phyloP scores from a whole-genome alignment of 64 coral and sea anemone genomes.

The Montipora efflorescens region DNA sequence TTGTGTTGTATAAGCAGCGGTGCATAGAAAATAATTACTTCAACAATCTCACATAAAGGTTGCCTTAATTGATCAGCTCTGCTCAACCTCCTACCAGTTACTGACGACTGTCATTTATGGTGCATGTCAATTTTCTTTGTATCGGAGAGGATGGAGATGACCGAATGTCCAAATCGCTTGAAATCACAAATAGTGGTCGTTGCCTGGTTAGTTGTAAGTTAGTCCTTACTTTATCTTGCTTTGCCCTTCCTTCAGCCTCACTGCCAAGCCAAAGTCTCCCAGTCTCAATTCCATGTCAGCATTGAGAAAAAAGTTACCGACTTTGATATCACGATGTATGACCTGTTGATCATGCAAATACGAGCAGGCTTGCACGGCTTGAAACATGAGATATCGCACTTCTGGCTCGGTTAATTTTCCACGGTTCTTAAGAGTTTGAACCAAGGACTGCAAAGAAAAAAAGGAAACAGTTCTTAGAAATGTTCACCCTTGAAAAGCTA shows the following conservation, averaged over 20 bases:
- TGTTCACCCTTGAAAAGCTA: background rate
- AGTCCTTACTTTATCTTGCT: slow-evolving; percentile 83
- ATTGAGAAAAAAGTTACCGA: slow-evolving; percentile 99
- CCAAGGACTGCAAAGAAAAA: slow-evolving; percentile 73
- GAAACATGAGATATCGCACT: slow-evolving; percentile 96
- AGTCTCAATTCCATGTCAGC: slow-evolving; percentile 95
- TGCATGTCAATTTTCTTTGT: too few species aligned
- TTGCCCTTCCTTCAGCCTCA: slow-evolving; percentile 73
- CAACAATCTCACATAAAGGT: background rate
- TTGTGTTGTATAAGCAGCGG: too few species aligned
- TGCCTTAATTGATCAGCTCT: background rate
- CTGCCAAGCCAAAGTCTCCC: slow-evolving; percentile 94
- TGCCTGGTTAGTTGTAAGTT: background rate
- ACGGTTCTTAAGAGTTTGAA: slow-evolving; percentile 91
- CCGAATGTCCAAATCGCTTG: too few species aligned
- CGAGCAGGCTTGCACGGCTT: slow-evolving; percentile 91
- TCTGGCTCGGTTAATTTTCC: slow-evolving; percentile 93
- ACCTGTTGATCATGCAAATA: slow-evolving; percentile 93
- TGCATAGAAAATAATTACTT: background rate
- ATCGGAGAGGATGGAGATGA: too few species aligned
- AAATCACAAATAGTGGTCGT: background rate
- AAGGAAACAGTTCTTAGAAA: background rate
- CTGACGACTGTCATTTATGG: too few species aligned
- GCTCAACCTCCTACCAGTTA: too few species aligned
- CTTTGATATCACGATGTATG: slow-evolving; percentile 98